These are phyloP conservation scores for Pristionchus japonicus DNA, from an alignment of 2,888 invertebrate genomes.

Conservation along the genomic window DNA sequence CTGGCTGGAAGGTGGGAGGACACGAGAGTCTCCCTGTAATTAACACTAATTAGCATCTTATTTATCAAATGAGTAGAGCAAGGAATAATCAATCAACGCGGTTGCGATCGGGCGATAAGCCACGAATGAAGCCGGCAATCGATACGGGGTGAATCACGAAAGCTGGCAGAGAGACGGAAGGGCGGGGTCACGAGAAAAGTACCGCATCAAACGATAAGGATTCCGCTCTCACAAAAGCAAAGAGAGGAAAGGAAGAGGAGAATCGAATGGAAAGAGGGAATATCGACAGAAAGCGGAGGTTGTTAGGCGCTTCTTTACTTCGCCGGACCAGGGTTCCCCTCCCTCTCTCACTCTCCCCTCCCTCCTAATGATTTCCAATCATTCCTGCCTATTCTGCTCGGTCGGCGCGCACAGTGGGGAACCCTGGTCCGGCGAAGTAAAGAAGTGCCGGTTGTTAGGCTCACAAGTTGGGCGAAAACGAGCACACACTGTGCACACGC, in stretches of 20 bases:
- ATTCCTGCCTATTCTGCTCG: too few relatives aligned
- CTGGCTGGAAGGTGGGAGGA: background rate
- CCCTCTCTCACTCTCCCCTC: too few relatives aligned
- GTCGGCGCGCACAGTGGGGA: too few relatives aligned
- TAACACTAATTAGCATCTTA: background rate
- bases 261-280: background rate
- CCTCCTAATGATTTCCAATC: too few relatives aligned
- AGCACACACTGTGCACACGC: background rate
- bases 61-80: background rate
- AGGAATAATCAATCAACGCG: background rate
- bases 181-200: background rate
- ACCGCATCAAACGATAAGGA: background rate
- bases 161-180: background rate
- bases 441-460: background rate
- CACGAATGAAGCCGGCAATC: background rate
- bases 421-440: too few relatives aligned
- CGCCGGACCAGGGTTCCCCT: too few relatives aligned
- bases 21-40: constrained; percentile 10
- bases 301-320: too few relatives aligned
- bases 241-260: background rate
- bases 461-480: background rate
- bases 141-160: background rate
- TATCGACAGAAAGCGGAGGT: background rate
- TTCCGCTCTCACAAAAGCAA: background rate
- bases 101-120: background rate